Base-by-base conservation (phyloP, 2,888 invertebrate species). In the Drosophila falleni region DNA sequence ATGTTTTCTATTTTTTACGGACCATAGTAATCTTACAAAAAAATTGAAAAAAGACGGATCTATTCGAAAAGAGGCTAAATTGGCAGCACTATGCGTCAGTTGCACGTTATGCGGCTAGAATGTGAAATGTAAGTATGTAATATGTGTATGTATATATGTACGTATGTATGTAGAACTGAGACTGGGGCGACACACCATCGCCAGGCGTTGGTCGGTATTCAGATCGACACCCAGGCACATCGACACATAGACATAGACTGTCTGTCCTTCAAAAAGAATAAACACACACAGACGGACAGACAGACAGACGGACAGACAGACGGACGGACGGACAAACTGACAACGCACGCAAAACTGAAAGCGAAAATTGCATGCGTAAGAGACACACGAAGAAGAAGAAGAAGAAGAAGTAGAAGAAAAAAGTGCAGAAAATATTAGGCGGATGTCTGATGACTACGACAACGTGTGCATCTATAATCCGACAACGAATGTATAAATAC, bases 231-330 rank as follows among this genome's bases (percentile, higher is more conserved):
- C 86, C 88, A 84, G 76, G 80, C 83, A 76, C 67, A 71, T 56
- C 61, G 56, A 51, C 70, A 54, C 37, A 78, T 80, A 71, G 77
- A 75, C 59, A 74, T 69, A 85, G 68, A 85, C 71, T 77, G 86
- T 72, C 81, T 89, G 87, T 87, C 87, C 85, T 89, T 87, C 85
- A 89, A 81, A 87, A 67, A 59, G 74, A 73, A 87, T 89, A 76
- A 81, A 78, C 78, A 70, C 67, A 76, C 47, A 63, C 61, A 66
- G 74, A 23, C 42, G 39, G 10, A 60, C 50, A 78, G 62, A 74
- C 70, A 67, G 60, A 71, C 29, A 58, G 11, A 67, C 33, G 69
- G 64, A 74, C 41, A 59, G 53, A 70, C 44, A 41, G 35, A 62
- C 26, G n/a, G n/a, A n/a, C n/a, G n/a, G n/a, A 71, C 64, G 64